Conservation (phyloP, 1,140 invertebrate genomes). For the Anoplolepis gracilipes region DNA sequence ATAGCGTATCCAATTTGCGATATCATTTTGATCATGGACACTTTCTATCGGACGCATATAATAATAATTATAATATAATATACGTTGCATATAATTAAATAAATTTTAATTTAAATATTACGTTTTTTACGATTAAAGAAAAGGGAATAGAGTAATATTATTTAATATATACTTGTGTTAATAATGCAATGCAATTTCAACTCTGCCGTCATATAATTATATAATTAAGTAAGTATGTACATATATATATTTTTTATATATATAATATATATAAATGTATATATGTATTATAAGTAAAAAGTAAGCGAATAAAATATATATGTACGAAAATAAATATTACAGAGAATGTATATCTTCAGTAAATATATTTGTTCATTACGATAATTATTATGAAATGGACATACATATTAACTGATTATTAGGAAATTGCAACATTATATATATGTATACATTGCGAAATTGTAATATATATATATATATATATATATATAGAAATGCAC, state of each 20-base stretch:
- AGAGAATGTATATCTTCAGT: too few species aligned
- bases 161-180: neutral
- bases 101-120: neutral
- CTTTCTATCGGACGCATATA: conserved; percentile 78
- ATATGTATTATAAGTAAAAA: too few species aligned
- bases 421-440: too few species aligned
- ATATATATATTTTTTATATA: neutral
- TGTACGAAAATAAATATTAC: too few species aligned
- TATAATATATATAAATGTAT: neutral
- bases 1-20: conserved; percentile 89
- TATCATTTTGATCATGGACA: conserved; percentile 87
- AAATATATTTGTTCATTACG: too few species aligned
- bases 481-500: too few species aligned
- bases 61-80: neutral
- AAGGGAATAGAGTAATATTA: neutral
- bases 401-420: too few species aligned
- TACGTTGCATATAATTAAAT: neutral
- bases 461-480: too few species aligned
- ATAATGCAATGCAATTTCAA: neutral
- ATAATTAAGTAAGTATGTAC: too few species aligned
- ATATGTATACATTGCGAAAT: too few species aligned
- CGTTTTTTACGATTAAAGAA: neutral
- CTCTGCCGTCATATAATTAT: neutral
- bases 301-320: too few species aligned
- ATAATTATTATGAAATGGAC: too few species aligned